Base-by-base conservation (phyloP, 2,113 vertebrate species). In the Nothocercus nigrocapillus region DNA sequence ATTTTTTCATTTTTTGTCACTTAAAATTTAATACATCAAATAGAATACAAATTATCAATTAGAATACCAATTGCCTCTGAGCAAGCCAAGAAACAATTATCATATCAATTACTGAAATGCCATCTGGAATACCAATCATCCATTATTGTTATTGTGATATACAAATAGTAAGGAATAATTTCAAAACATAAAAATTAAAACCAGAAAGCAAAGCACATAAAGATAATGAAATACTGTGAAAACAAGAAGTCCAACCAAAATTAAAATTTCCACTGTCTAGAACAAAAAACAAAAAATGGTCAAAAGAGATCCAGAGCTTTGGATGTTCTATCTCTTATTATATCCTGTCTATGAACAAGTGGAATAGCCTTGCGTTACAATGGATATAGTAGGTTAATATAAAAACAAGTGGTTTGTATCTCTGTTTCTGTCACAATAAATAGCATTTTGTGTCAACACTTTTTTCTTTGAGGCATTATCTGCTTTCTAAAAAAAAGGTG, bases 371-470 rank as follows among this genome's bases (percentile, higher is more conserved):
- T 88, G 34, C 34, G 54, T 47, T 84, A 79, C 30, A 75, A 78
- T 59, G 18, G 77, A 82, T 22, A 30, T 42, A 78, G 36, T 45
- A 78, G 22, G 11, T 72, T 54, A 42, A 28, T 24, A 58, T 6
- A 73, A 90, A 87, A 1, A 0, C 12, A 61, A 73, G 1, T 76
- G 28, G 87, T 80, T 76, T 0, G 4, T 36, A 45, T 68, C 58
- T 74, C n/a, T 56, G 62, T 61, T 94, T 89, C n/a, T 68, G 32
- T 87, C 74, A 87, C 18, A 89, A 75, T 56, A 82, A 95, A 87
- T 51, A 82, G 59, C 56, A 61, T 36, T 24, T 36, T 24, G 47
- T 1, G 4, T 42, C 74, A 92, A 34, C 19, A 27, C 5, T 74
- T 84, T 11, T 68, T 38, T 54, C 64, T 95, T 42, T 79, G 13